Conservation (phyloP, 2,797 vertebrate species). For the Selene dorsalis region DNA sequence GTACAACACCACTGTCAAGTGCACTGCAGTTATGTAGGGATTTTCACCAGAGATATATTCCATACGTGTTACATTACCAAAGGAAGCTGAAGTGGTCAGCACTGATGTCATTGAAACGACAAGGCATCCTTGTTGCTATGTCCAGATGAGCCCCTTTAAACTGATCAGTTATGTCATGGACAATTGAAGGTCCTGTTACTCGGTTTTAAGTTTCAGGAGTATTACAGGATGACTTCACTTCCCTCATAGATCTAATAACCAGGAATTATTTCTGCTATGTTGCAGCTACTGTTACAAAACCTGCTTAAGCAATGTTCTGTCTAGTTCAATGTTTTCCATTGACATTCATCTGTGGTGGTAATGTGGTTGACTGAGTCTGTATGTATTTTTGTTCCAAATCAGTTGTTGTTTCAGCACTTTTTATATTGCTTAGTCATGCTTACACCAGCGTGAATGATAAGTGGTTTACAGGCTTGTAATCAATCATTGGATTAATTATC, state of each 20-base stretch:
- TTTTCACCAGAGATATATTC: not conserved
- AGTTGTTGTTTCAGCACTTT: not conserved
- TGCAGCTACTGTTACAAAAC: constrained; percentile 27
- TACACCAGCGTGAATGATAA: not conserved
- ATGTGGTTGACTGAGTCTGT: not conserved
- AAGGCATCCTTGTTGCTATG: constrained; percentile 24
- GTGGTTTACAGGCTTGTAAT: not conserved
- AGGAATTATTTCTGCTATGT: constrained; percentile 19
- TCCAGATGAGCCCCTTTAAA: constrained; percentile 36
- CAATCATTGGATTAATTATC: not conserved
- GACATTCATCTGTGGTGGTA: not conserved
- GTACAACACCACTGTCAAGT: constrained; percentile 7
- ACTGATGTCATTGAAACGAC: constrained; percentile 42
- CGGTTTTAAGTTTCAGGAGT: constrained; percentile 48
- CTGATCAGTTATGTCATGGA: constrained; percentile 35
- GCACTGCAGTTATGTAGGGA: not conserved
- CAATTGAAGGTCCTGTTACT: constrained; percentile 43
- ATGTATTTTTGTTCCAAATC: not conserved
- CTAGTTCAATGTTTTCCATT: constrained; percentile 2
- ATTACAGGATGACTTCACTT: constrained; percentile 39
- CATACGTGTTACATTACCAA: constrained; percentile 9
- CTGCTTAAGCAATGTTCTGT: not conserved
- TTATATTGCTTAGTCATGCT: not conserved
- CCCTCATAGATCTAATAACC: constrained; percentile 31
- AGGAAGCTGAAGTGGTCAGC: constrained; percentile 13